Base-by-base conservation (phyloP, 2,797 vertebrate species). In the Merluccius polli region DNA sequence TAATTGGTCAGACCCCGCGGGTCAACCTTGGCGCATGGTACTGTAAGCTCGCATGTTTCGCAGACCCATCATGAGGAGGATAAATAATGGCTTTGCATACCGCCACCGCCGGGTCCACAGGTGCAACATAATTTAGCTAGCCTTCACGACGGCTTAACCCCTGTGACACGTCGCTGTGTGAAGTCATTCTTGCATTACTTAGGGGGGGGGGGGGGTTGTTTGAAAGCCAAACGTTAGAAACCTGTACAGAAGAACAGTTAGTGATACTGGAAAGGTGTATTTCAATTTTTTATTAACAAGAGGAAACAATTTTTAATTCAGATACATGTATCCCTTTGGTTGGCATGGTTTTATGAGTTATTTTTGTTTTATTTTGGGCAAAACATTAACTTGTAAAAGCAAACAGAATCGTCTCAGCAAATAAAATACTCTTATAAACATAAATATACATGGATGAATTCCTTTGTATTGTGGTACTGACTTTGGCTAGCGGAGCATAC, bases 21-120 rank as follows among this genome's bases (percentile, higher is more conserved):
- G 70, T 18, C 87, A 88, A 92, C 91, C 92, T 92, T 91, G 89
- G 89, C 86, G 84, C 76, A 32, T 4, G 36, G 77, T 79, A 84
- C 83, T 76, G 82, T 78, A 82, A 67, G 84, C 84, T 27, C 27
- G 24, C 85, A 77, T 87, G 85, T 86, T 82, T 76, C 80, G 84
- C 71, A 79, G 77, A 79, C 75, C 79, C 82, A 83, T 84, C 79
- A 32, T 77, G 73, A n/a, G 33, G 71, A 73, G 81, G 31, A 75
- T 83, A 81, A 85, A 78, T 85, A 82, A 89, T 82, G 78, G 84
- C 65, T 85, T 83, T 83, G 79, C 80, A 82, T 86, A 75, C 33
- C 21, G 78, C 68, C 18, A 75, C 33, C 21, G 78, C 68, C 18
- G 31, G 73, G 73, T 75, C 41, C 81, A 78, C 71, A 32, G 82